Percentiles rank a stretch among this genome's conserved stretches.
phyloP scores from a whole-genome alignment of 2,113 vertebrate genomes.

The Bos indicus region DNA sequence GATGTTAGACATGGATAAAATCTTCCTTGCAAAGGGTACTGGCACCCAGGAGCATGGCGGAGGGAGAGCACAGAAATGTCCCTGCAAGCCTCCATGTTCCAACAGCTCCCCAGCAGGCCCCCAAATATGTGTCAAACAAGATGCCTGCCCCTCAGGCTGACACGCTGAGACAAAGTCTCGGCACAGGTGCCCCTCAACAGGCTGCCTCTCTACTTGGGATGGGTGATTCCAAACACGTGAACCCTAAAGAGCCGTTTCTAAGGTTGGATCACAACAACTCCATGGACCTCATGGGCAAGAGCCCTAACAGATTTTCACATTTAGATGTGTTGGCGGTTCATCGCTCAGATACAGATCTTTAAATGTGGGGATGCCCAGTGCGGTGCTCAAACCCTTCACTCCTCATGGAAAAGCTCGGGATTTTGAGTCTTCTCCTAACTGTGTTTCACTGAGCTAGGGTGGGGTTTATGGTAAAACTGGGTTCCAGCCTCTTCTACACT shows the following conservation, averaged over 20 bases:
- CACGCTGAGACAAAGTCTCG: neutral
- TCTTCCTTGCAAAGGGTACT: neutral
- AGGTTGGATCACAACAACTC: neutral
- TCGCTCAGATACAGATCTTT: neutral
- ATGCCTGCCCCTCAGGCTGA: neutral
- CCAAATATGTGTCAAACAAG: neutral
- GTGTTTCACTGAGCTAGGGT: neutral
- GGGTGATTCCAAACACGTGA: neutral
- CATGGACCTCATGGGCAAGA: neutral
- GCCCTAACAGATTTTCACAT: neutral
- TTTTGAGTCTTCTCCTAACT: neutral
- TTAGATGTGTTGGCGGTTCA: neutral
- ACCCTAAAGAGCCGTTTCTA: neutral
- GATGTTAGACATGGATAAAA: no score
- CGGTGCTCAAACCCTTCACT: neutral
- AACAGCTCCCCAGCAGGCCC: no score
- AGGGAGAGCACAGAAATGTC: neutral
- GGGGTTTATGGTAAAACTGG: neutral
- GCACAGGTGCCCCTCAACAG: fast-evolving
- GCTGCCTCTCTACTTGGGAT: neutral
- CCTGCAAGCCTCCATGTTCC: no score
- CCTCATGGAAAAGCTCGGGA: neutral
- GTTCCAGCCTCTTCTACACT: neutral
- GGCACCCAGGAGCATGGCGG: fast-evolving
- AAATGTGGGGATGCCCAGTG: neutral